Evolutionary conservation across 2,113 vertebrate genomes (phyloP), one percentile per base, ranked within the genome.

Genomic region (Pao palembangensis): DNA sequence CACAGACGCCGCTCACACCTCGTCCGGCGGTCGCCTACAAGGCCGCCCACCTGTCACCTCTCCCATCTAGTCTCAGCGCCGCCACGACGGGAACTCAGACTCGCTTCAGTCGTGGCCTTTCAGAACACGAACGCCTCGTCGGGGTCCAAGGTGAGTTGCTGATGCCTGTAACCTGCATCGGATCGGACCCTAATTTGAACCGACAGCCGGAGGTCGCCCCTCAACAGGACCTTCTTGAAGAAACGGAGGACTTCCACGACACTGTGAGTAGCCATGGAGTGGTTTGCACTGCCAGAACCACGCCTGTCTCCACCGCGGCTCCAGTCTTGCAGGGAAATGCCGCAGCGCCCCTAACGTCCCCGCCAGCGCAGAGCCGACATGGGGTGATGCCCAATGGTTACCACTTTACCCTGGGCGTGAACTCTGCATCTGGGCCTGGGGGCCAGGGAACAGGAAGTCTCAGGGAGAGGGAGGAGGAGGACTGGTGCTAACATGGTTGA

Each of bases 1-100:
- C 96, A 1, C 96, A 96, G 93, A 99, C 95, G 3, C 96, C 95
- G 18, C 91, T 96, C 76, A 98, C 96, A 17, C 96, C 96, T 19
- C 96, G 95, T 8, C 96, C 96, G 56, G 95, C 91, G 51, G 93
- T 99, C 84, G 91, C 94, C 68, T 99, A 94, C 89, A 98, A 95
- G 91, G 96, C 95, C 2, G 92, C 94, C 83, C 92, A 93, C 88
- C 94, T 95, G 59, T 98, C 94, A 1, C 92, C 94, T 2, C 87
- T 94, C 38, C 93, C 93, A 70, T 88, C 92, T 61, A 67, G 82
- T 15, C 89, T 86, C 76, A 79, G 84, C 66, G 80, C 84, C 16
- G 58, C 84, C 21, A 55, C 85, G 4, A 61, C 87, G 1, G 92
- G 91, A 67, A 91, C 91, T 69, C 93, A 92, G 17, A 91, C 92